These are phyloP conservation scores for Chaetura pelagica DNA, from an alignment of 2,113 vertebrate species.

Conservation along the genomic window DNA sequence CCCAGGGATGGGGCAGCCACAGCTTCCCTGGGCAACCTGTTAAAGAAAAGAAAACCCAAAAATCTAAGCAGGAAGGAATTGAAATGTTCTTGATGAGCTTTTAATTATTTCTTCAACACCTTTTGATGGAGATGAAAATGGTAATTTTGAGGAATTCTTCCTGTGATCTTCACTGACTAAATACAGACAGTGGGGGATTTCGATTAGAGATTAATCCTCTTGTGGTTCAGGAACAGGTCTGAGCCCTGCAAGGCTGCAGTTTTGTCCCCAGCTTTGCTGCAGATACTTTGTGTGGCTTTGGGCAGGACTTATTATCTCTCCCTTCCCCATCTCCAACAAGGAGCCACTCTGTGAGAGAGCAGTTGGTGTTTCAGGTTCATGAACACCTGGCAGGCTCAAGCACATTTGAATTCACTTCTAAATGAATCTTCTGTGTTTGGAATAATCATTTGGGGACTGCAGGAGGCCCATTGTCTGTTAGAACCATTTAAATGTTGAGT, in stretches of 20 bases:
- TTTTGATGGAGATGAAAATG: background rate
- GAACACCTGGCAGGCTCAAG: background rate
- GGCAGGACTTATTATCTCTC: background rate
- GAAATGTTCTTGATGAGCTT: background rate
- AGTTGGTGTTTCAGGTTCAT: background rate
- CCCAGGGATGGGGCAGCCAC: no score
- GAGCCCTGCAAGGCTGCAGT: background rate
- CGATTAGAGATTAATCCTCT: background rate
- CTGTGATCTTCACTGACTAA: background rate
- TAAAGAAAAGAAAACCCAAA: no score
- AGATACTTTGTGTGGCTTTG: background rate
- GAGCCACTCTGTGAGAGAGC: background rate
- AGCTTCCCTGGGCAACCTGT: no score
- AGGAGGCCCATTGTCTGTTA: background rate
- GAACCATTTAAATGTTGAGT: background rate
- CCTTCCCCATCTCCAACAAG: rapidly evolving
- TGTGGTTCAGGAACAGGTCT: background rate
- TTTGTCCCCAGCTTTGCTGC: background rate
- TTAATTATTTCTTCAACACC: background rate
- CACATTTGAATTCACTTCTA: background rate
- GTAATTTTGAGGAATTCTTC: background rate
- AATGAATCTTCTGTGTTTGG: background rate
- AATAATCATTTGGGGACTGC: background rate
- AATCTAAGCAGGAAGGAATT: background rate
- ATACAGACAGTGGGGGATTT: background rate